These are phyloP conservation scores for Drosophila ogumai DNA, from an alignment of 1,140 invertebrate species.

Conservation along the genomic window DNA sequence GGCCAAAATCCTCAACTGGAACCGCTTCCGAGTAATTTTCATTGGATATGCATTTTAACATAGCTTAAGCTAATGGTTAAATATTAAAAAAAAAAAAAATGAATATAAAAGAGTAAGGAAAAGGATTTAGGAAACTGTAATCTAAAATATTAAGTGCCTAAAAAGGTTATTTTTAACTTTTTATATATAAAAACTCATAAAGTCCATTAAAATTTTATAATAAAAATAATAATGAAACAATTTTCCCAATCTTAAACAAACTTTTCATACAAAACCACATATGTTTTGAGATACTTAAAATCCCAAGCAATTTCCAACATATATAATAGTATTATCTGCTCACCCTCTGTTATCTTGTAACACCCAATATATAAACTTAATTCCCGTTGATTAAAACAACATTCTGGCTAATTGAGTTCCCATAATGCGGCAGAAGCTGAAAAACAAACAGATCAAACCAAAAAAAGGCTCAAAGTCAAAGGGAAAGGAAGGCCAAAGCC, in stretches of 20 bases:
- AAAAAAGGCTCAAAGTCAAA: slow-evolving; percentile 15
- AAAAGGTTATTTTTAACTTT: not conserved
- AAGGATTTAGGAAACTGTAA: not conserved
- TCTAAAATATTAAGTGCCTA: not conserved
- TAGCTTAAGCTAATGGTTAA: not conserved
- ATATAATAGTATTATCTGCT: not conserved
- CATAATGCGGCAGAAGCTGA: slow-evolving; percentile 42
- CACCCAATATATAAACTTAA: slow-evolving; percentile 21
- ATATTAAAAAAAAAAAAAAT: not conserved
- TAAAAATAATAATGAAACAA: not conserved
- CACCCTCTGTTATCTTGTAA: slow-evolving; percentile 1
- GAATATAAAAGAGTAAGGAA: too few relatives aligned
- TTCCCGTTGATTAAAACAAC: slow-evolving; percentile 52
- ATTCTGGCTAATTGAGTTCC: slow-evolving; percentile 59
- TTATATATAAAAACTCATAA: not conserved
- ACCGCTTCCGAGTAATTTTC: not conserved
- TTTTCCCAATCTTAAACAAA: not conserved
- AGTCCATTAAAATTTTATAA: too few relatives aligned
- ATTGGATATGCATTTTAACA: not conserved
- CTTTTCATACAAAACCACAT: not conserved
- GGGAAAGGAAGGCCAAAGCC: slow-evolving; percentile 25
- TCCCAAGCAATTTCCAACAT: not conserved
- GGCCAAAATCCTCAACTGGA: not conserved
- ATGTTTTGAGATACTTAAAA: not conserved
- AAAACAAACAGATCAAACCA: slow-evolving; percentile 50